Evolutionary conservation across 2,797 vertebrate species (phyloP).

Genomic region (Holocentrus rufus): DNA sequence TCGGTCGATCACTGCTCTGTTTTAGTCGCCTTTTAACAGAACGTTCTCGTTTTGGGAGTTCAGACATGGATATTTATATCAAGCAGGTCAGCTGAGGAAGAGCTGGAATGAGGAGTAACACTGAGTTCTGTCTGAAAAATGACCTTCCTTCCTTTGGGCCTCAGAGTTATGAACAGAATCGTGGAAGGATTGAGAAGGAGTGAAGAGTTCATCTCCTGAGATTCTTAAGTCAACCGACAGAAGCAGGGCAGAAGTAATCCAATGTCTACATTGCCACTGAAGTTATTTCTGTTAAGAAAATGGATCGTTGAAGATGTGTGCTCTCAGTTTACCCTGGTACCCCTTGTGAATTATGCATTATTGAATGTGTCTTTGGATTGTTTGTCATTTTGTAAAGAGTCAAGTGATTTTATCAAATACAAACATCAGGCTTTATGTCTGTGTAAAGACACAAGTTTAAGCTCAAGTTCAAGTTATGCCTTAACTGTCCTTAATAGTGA

Average conservation of each 20-base stretch:
- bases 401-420: neutral
- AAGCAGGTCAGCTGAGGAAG: slow-evolving; percentile 79
- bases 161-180: slow-evolving; percentile 27
- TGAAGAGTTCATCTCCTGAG: slow-evolving; percentile 53
- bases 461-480: no score
- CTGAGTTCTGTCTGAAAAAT: slow-evolving; percentile 63
- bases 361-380: neutral
- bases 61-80: slow-evolving; percentile 82
- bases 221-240: slow-evolving; percentile 24
- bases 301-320: slow-evolving; percentile 36
- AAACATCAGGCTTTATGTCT: neutral
- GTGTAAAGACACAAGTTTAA: neutral
- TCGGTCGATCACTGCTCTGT: slow-evolving; percentile 69
- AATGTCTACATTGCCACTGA: slow-evolving; percentile 17
- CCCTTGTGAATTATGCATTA: neutral
- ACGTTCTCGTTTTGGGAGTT: slow-evolving; percentile 77
- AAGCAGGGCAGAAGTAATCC: slow-evolving; percentile 23
- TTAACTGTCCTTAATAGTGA: no score
- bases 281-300: slow-evolving; percentile 43
- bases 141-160: slow-evolving; percentile 61
- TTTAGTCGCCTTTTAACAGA: slow-evolving; percentile 77
- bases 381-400: neutral
- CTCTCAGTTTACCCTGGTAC: slow-evolving; percentile 8
- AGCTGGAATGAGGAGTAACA: slow-evolving; percentile 62
- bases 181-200: slow-evolving; percentile 19